Percentiles rank a stretch among this genome's conserved stretches.
phyloP scores from a whole-genome alignment of 2,888 invertebrate genomes.

The Phrixothrix hirtus region DNA sequence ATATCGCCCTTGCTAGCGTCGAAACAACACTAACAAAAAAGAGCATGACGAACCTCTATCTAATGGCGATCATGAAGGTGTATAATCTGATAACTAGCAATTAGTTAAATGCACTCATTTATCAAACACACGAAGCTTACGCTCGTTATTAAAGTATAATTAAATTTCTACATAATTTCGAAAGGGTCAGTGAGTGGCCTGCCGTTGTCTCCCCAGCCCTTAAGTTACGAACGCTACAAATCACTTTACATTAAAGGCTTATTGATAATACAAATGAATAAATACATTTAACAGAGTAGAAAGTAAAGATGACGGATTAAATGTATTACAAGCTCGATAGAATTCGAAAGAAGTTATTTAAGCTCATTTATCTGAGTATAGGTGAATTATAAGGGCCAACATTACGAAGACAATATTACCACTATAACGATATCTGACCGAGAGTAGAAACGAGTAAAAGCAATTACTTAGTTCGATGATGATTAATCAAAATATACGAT shows the following conservation, averaged over 20 bases:
- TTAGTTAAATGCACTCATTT: constrained; percentile 57
- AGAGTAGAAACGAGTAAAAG: constrained; percentile 20
- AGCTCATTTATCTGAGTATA: constrained; percentile 31
- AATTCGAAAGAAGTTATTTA: constrained; percentile 32
- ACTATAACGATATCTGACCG: constrained; percentile 3
- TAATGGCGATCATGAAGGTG: constrained; percentile 44
- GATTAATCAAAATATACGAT: constrained; percentile 40
- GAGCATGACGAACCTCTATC: constrained; percentile 35
- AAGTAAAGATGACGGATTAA: constrained; percentile 35
- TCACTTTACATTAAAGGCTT: constrained; percentile 25
- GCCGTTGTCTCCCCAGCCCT: constrained; percentile 14
- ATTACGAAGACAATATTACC: constrained; percentile 14
- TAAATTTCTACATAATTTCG: constrained; percentile 53
- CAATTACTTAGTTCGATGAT: constrained; percentile 34
- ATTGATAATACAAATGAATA: constrained; percentile 23
- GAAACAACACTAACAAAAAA: constrained; percentile 35
- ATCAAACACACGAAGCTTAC: constrained; percentile 48
- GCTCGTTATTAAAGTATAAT: constrained; percentile 54
- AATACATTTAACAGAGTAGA: constrained; percentile 27
- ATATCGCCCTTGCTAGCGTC: constrained; percentile 39
- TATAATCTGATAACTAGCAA: constrained; percentile 54
- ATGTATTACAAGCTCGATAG: constrained; percentile 35
- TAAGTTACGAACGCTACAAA: constrained; percentile 12
- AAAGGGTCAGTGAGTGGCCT: constrained; percentile 46
- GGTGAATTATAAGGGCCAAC: constrained; percentile 24